Base-by-base conservation (phyloP, 2,797 vertebrate species). In the Spinus olivaceus region DNA sequence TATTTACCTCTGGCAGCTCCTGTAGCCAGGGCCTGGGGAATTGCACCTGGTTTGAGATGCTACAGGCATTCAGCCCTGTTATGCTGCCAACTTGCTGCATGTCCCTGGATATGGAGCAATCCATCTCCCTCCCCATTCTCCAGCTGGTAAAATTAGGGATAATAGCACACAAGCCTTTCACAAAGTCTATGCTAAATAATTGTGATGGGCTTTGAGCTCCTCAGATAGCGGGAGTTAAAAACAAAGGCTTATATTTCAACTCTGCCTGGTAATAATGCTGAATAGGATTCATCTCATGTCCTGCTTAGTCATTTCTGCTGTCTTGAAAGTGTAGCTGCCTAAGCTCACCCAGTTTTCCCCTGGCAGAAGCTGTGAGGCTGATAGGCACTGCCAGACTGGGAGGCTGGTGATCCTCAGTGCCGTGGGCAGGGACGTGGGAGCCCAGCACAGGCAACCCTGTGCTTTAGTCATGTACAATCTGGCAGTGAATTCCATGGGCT, bases 131-230 rank as follows among this genome's bases (percentile, higher is more conserved):
- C 47, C 50, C 72, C 9, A 2, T 85, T 91, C 91, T 61, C 76
- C 91, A 91, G 89, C 82, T 83, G 81, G 79, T 86, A 86, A 94
- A 96, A 95, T 92, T 77, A 88, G 89, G 82, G 78, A 93, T 96
- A 85, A 95, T 93, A 84, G 63, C 85, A 17, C 50, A 56, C 37
- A 63, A 88, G 70, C 86, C 49, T 95, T 94, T 95, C 84, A 76
- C 70, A 84, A 60, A 92, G 61, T 81, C 91, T 94, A 74, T 94
- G 91, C 89, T 92, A 90, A 96, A 92, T 92, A 92, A 95, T 49
- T 93, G 81, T 88, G 84, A 94, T 88, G 92, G 54, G 79, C 90
- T 90, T 94, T 91, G 86, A 91, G 89, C 82, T 91, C 59, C 46
- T 93, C 32, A 12, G 70, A 81, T 89, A 86, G 86, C 15, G 4